Conservation (phyloP, 2,888 invertebrate species). For the Eilema griseolum region DNA sequence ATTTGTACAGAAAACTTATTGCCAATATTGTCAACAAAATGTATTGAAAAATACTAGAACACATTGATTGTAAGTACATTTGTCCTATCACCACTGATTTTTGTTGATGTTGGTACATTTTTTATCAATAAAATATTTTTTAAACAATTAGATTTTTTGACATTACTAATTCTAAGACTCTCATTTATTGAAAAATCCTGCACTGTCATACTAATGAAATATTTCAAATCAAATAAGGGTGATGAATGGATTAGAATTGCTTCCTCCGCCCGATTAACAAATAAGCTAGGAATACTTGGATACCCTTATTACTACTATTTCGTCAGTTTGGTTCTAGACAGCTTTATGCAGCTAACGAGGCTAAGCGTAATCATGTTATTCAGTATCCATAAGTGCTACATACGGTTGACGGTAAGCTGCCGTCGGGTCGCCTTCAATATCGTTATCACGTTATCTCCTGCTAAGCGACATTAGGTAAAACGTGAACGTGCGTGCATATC, state of each 20-base stretch:
- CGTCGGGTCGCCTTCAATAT: slow-evolving; percentile 29
- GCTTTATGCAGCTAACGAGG: background rate
- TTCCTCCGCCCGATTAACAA: too few relatives aligned
- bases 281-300: background rate
- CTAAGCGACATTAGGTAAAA: slow-evolving; percentile 56
- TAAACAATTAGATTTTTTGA: too few relatives aligned
- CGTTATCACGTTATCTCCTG: slow-evolving; percentile 50
- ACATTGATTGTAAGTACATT: background rate
- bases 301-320: background rate
- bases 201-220: too few relatives aligned
- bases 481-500: slow-evolving; percentile 62
- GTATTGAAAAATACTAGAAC: background rate
- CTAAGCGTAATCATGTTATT: background rate
- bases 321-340: background rate
- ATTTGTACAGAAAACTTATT: background rate
- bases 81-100: background rate
- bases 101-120: too few relatives aligned
- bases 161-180: too few relatives aligned
- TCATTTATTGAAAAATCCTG: too few relatives aligned
- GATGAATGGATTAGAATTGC: too few relatives aligned
- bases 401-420: background rate
- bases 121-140: too few relatives aligned
- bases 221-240: background rate
- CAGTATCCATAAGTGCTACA: background rate
- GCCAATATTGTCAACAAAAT: background rate